A percentile compares a stretch with the other conserved stretches of the same genome.
phyloP scores from a whole-genome alignment of 2,797 vertebrate species.

The Rhinichthys osculus region DNA sequence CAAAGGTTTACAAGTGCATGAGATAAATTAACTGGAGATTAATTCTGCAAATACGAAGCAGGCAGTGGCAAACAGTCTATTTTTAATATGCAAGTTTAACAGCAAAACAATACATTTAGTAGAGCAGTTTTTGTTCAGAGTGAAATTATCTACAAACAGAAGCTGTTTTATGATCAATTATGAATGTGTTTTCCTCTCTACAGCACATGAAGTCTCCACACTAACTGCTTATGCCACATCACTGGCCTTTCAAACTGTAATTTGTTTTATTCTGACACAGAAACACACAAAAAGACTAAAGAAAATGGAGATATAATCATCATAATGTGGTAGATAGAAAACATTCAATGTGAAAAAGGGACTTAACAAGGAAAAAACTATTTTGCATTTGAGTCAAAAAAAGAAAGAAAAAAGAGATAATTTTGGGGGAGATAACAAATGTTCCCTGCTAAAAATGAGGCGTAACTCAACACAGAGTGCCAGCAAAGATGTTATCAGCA shows the following conservation, averaged over 20 bases:
- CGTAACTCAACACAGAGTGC: slow-evolving; percentile 15
- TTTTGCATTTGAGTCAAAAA: not conserved
- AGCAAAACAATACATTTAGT: not conserved
- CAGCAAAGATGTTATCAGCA: slow-evolving; percentile 29
- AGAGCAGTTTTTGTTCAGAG: not conserved
- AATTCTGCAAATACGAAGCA: not conserved
- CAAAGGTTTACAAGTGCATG: not conserved
- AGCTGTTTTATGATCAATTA: slow-evolving; percentile 22
- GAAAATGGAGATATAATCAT: slow-evolving; percentile 3
- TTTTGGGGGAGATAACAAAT: slow-evolving; percentile 15
- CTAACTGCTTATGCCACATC: not conserved
- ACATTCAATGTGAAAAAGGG: not conserved
- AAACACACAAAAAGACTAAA: not conserved
- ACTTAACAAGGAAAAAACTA: not conserved
- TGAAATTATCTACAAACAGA: slow-evolving; percentile 11
- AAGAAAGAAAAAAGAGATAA: not conserved
- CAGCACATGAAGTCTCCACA: not conserved
- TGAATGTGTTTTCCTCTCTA: not conserved
- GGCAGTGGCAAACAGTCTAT: not conserved
- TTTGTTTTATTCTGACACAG: slow-evolving; percentile 15
- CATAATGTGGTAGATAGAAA: not conserved
- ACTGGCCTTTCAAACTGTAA: not conserved
- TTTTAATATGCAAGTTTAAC: not conserved
- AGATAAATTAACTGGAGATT: not conserved
- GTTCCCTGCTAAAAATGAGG: slow-evolving; percentile 5